Evolutionary conservation across 2,113 vertebrate species (phyloP).

Genomic region (Protobothrops mucrosquamatus): DNA sequence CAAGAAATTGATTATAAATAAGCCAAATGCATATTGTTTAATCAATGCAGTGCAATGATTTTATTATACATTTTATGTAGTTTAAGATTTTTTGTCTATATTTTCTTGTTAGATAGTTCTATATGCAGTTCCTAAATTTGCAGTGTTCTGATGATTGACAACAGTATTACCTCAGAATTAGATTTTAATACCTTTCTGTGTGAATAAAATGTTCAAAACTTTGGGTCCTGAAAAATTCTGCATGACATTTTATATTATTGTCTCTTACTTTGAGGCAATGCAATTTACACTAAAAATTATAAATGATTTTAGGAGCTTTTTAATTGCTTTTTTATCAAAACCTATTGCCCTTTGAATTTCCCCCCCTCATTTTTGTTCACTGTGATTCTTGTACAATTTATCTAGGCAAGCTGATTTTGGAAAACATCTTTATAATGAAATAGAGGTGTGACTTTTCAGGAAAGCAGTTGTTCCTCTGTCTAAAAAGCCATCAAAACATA

Average conservation of each 20-base stretch:
- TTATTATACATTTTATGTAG: conserved; percentile 4
- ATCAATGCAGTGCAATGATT: conserved; percentile 19
- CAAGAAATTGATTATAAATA: conserved; percentile 12
- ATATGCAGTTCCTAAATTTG: conserved; percentile 29
- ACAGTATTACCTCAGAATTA: conserved; percentile 13
- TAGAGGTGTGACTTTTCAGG: not conserved
- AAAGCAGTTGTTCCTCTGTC: not conserved
- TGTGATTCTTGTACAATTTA: conserved; percentile 15
- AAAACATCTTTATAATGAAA: not conserved
- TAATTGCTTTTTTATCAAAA: conserved; percentile 29
- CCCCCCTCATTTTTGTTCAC: conserved; percentile 7
- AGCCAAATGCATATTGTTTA: conserved; percentile 24
- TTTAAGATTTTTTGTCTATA: conserved; percentile 20
- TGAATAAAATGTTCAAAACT: conserved; percentile 19
- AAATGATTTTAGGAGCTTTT: conserved; percentile 31
- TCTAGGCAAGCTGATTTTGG: conserved; percentile 2
- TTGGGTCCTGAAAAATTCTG: conserved; percentile 43
- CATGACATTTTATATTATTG: conserved; percentile 19
- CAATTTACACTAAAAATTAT: conserved; percentile 39
- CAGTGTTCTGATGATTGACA: conserved; percentile 26
- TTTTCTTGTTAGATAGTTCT: not conserved
- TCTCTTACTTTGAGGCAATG: conserved; percentile 29
- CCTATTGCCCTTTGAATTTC: conserved; percentile 36
- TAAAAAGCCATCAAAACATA: not conserved
- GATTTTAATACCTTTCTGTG: conserved; percentile 40